Percentiles rank a stretch among this genome's conserved stretches.
Conservation (phyloP, 1,140 invertebrate genomes). For the Ceratosolen solmsi region DNA sequence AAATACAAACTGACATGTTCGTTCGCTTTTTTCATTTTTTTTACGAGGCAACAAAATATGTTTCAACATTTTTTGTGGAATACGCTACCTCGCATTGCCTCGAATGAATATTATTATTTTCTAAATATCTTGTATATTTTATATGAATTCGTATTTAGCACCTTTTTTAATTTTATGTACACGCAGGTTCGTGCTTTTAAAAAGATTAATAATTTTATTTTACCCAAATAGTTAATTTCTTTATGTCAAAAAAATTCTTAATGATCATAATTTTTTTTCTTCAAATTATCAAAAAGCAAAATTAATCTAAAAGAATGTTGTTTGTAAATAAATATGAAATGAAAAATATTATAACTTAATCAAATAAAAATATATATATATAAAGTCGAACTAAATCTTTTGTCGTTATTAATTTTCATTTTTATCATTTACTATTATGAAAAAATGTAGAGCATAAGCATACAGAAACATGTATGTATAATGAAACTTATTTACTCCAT, state of each 20-base stretch:
- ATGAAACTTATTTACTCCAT: too few relatives aligned
- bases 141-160: constrained; percentile 8
- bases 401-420: too few relatives aligned
- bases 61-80: constrained; percentile 33
- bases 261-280: not conserved
- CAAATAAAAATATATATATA: too few relatives aligned
- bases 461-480: too few relatives aligned
- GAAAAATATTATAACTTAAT: too few relatives aligned
- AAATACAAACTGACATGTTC: constrained; percentile 43
- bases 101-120: constrained; percentile 36
- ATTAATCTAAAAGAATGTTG: not conserved
- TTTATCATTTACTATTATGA: too few relatives aligned
- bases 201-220: not conserved
- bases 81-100: constrained; percentile 1
- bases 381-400: too few relatives aligned
- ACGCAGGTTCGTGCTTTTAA: constrained; percentile 13
- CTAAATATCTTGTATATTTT: constrained; percentile 33
- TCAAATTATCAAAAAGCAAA: not conserved
- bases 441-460: too few relatives aligned
- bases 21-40: constrained; percentile 27
- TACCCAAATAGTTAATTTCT: not conserved
- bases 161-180: constrained; percentile 36
- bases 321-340: not conserved
- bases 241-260: not conserved
- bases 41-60: constrained; percentile 30